Evolutionary conservation across 2,797 vertebrate genomes (phyloP).

Genomic region (Trematomus bernacchii): DNA sequence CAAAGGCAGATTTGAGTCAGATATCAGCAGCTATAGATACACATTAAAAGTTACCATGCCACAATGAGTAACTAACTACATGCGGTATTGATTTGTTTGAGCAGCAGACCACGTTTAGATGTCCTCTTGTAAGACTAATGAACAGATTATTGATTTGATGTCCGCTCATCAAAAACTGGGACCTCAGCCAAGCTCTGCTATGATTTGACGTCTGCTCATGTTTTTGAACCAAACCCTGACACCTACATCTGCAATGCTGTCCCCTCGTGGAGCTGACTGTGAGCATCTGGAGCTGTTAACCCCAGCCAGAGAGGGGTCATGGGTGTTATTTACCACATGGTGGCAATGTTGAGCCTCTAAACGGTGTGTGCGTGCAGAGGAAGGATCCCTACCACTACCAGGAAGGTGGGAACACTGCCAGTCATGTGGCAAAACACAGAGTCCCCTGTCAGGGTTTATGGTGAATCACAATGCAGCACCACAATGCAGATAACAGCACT

Average conservation of each 20-base stretch:
- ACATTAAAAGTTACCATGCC: slow-evolving; percentile 51
- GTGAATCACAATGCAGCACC: slow-evolving; percentile 71
- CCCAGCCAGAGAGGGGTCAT: slow-evolving; percentile 2
- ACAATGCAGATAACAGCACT: slow-evolving; percentile 68
- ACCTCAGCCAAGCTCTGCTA: slow-evolving; percentile 31
- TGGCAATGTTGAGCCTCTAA: slow-evolving; percentile 67
- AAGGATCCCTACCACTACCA: slow-evolving; percentile 4
- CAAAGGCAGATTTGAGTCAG: background rate
- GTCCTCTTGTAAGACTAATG: slow-evolving; percentile 66
- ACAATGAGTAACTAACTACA: slow-evolving; percentile 50
- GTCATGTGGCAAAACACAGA: slow-evolving; percentile 61
- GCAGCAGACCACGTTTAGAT: slow-evolving; percentile 62
- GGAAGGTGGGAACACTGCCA: slow-evolving; percentile 50
- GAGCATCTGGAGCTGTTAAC: slow-evolving; percentile 59
- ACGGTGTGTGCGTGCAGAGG: background rate
- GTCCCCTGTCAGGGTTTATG: slow-evolving; percentile 51
- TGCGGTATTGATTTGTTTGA: slow-evolving; percentile 59
- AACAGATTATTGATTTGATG: slow-evolving; percentile 72
- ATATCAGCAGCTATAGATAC: slow-evolving; percentile 46
- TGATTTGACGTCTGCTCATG: slow-evolving; percentile 46
- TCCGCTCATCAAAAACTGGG: slow-evolving; percentile 62
- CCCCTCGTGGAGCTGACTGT: slow-evolving; percentile 51
- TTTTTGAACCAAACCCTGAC: slow-evolving; percentile 48
- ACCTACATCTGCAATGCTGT: slow-evolving; percentile 44
- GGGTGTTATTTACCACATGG: slow-evolving; percentile 51